Base-by-base conservation (phyloP, 2,797 vertebrate species). In the Lutjanus campechanus region DNA sequence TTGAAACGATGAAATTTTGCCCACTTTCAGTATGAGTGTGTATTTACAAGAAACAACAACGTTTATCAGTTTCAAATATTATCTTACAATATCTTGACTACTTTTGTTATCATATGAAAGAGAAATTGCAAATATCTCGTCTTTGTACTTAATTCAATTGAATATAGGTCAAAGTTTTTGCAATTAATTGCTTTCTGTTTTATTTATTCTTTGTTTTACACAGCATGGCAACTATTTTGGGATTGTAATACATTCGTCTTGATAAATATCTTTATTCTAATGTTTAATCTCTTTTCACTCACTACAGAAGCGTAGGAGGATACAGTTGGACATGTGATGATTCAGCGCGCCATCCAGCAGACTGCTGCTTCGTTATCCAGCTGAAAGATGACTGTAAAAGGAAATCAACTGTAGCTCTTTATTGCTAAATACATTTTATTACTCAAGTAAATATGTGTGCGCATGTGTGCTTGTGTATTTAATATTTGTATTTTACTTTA, bases 391-490 rank as follows among this genome's bases (percentile, higher is more conserved):
- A 13, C 36, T 85, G 73, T 68, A 55, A 70, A 73, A 40, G 63
- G 17, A 65, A 82, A 73, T 16, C 0, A 69, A 25, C 0, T 75
- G 55, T 68, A 69, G 46, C 15, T 76, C 11, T 17, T 59, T 4
- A 76, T 56, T 81, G 46, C 61, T 67, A 5, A 84, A 77, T 82
- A 81, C 20, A 88, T 63, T 36, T 51, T 61, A 17, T 82, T 73
- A 51, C 8, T 22, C 19, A 82, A 82, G 60, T 60, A 79, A 83
- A 82, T 76, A 2, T 77, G 63, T 77, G 25, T 5, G 11, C 15
- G 44, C 44, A 5, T 74, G 54, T 76, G 16, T 72, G 11, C 7
- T 81, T 74, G 22, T 86, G 46, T 75, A 22, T 72, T 20, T 63
- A 19, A 19, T 41, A 43, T 64, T n/a, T 41, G 8, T 68, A 36